Evolutionary conservation across 2,113 vertebrate genomes (phyloP).

Genomic region (Ginglymostoma cirratum): DNA sequence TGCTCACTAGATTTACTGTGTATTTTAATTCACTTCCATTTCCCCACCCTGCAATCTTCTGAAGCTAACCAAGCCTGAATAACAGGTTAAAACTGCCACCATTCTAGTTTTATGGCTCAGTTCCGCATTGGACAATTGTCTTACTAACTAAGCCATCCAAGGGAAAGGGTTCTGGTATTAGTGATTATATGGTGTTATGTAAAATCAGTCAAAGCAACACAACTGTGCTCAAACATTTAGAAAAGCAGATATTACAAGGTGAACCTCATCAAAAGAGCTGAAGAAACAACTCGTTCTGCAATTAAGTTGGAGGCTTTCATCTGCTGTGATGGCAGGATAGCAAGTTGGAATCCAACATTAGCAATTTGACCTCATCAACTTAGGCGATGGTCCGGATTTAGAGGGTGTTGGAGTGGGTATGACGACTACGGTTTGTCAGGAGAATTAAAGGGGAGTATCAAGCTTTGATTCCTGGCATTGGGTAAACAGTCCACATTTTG

Average conservation of each 20-base stretch:
- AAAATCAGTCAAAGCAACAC: not conserved
- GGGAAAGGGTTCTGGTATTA: not conserved
- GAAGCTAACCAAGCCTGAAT: not conserved
- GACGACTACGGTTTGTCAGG: too few relatives aligned
- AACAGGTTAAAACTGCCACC: not conserved
- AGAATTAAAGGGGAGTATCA: not conserved
- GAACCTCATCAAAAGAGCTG: not conserved
- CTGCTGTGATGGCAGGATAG: not conserved
- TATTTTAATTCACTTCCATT: not conserved
- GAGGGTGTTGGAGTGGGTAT: not conserved
- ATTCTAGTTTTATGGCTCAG: not conserved
- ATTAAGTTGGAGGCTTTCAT: not conserved
- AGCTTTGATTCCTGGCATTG: not conserved
- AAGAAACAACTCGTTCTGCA: not conserved
- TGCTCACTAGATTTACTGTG: not conserved
- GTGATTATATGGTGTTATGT: too few relatives aligned
- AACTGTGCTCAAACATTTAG: not conserved
- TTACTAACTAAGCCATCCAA: not conserved
- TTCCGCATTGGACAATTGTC: not conserved
- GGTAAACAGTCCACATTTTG: not conserved
- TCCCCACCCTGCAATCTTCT: not conserved
- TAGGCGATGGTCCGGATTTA: not conserved
- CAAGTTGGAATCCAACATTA: not conserved
- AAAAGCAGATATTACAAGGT: not conserved
- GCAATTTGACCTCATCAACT: not conserved